Percentiles rank a stretch among this genome's conserved stretches.
Conservation (phyloP, 2,797 vertebrate species). For the Oryzias dopingdopingensis region DNA sequence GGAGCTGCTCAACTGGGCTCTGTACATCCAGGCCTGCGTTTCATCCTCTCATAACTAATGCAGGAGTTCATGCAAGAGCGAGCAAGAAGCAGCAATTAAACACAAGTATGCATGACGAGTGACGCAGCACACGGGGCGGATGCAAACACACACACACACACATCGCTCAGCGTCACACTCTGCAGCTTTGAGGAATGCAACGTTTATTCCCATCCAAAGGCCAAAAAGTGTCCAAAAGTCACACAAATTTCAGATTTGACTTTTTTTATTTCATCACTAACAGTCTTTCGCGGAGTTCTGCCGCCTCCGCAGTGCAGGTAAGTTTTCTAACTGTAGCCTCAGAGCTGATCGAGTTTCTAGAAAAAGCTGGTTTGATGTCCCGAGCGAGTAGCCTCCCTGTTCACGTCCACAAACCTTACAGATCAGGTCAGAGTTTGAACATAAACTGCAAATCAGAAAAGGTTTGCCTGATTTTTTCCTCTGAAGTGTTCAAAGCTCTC, state of each 20-base stretch:
- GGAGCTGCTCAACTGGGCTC: slow-evolving; percentile 10
- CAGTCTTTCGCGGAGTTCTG: slow-evolving; percentile 30
- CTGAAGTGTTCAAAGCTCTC: slow-evolving; percentile 9
- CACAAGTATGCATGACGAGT: slow-evolving; percentile 38
- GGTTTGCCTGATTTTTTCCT: slow-evolving; percentile 20
- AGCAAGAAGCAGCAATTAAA: slow-evolving; percentile 47
- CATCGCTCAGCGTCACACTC: slow-evolving; percentile 2
- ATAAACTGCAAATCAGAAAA: slow-evolving; percentile 13
- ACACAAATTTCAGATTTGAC: slow-evolving; percentile 21
- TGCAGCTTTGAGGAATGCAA: slow-evolving; percentile 9
- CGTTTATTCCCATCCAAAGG: slow-evolving; percentile 6
- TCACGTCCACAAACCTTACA: slow-evolving; percentile 8
- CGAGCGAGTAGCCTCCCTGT: slow-evolving; percentile 6
- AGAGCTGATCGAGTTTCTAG: slow-evolving; percentile 5
- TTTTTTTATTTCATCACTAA: slow-evolving; percentile 68
- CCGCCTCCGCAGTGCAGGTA: slow-evolving; percentile 16
- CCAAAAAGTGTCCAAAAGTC: slow-evolving; percentile 18
- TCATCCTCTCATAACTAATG: slow-evolving; percentile 49
- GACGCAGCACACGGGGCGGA: not conserved
- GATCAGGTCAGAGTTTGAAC: slow-evolving; percentile 14
- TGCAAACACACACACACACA: slow-evolving; percentile 3
- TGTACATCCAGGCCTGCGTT: slow-evolving; percentile 32
- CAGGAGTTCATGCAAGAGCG: slow-evolving; percentile 39
- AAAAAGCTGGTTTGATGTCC: slow-evolving; percentile 5
- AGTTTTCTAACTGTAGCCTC: slow-evolving; percentile 8